These are phyloP conservation scores for Drosophila subobscura DNA, from an alignment of 1,140 invertebrate genomes.

Conservation along the genomic window DNA sequence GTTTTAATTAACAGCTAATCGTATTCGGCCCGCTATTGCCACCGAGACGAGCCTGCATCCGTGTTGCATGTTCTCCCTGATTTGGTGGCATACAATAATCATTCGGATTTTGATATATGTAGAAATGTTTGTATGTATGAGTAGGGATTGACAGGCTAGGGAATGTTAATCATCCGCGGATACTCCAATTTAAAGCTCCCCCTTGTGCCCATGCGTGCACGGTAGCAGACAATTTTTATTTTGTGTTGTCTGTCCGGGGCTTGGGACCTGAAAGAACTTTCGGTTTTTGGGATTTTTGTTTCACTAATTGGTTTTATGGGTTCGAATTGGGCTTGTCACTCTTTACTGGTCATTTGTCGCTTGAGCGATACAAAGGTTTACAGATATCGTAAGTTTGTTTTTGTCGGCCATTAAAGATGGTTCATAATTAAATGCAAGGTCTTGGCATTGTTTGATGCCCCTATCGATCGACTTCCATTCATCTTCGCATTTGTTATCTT, in stretches of 20 bases:
- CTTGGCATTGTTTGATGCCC: constrained; percentile 55
- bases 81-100: constrained; percentile 72
- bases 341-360: constrained; percentile 57
- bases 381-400: constrained; percentile 48
- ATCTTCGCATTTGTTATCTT: constrained; percentile 68
- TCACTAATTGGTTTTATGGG: constrained; percentile 59
- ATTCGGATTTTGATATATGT: constrained; percentile 39
- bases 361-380: constrained; percentile 38
- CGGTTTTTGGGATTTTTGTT: constrained; percentile 19
- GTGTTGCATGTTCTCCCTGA: constrained; percentile 58
- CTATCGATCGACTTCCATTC: constrained; percentile 38
- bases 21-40: constrained; percentile 32
- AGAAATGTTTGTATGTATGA: too few species aligned
- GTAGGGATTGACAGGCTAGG: not conserved
- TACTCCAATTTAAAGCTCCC: constrained; percentile 19
- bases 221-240: constrained; percentile 34
- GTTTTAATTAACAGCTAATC: constrained; percentile 79
- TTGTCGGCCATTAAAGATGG: constrained; percentile 47
- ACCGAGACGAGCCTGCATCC: constrained; percentile 26
- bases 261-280: constrained; percentile 8
- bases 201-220: constrained; percentile 30
- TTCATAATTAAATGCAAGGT: constrained; percentile 68
- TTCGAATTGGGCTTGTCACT: constrained; percentile 34
- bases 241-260: not conserved
- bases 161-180: constrained; percentile 33